Evolutionary conservation across 1,140 invertebrate genomes (phyloP).

Genomic region (Macrotrachela quadricornifera): DNA sequence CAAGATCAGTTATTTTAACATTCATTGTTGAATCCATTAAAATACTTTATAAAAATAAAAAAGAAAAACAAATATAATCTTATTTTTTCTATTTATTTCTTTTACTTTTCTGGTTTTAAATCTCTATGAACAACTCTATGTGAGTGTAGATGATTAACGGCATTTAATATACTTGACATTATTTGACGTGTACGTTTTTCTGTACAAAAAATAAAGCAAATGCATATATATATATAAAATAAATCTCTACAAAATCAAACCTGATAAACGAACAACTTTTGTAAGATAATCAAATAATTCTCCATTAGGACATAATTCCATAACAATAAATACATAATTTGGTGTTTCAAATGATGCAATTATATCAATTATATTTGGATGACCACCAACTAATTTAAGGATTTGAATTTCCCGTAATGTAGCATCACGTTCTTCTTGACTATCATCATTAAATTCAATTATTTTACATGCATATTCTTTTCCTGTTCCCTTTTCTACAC

Average conservation of each 20-base stretch:
- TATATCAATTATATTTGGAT: constrained; percentile 59
- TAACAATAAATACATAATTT: constrained; percentile 7
- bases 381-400: constrained; percentile 67
- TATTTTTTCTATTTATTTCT: too few species aligned
- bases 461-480: constrained; percentile 92
- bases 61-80: too few species aligned
- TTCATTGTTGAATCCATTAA: constrained; percentile 81
- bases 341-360: constrained; percentile 4
- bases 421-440: constrained; percentile 31
- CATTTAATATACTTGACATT: constrained; percentile 27
- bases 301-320: constrained; percentile 59
- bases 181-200: constrained; percentile 11
- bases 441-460: constrained; percentile 80
- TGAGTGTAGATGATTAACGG: constrained; percentile 23
- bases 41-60: constrained; percentile 59
- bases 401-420: constrained; percentile 80
- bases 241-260: constrained; percentile 43
- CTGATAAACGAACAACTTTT: constrained; percentile 80
- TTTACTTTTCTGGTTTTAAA: constrained; percentile 20
- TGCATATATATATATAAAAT: too few species aligned
- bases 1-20: constrained; percentile 96
- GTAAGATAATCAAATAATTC: constrained; percentile 97
- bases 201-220: too few species aligned
- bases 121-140: constrained; percentile 29
- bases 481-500: constrained; percentile 86